Percentiles rank a stretch among this genome's conserved stretches.
These are phyloP conservation scores for Miniopterus natalensis DNA, from an alignment of 2,113 vertebrate species.

Conservation along the genomic window DNA sequence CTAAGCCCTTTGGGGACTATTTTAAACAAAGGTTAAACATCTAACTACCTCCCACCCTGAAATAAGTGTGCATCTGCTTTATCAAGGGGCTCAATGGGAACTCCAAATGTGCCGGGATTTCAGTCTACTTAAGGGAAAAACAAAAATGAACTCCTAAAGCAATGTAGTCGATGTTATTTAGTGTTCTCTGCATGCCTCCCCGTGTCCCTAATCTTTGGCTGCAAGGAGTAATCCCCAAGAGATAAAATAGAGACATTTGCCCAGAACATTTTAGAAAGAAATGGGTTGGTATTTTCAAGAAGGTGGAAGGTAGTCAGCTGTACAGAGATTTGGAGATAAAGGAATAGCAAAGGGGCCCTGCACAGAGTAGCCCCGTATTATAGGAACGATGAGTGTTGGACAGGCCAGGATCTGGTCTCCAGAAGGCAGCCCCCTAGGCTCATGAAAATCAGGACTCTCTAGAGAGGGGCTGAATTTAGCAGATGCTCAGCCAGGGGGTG, in stretches of 20 bases:
- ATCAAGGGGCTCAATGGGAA: background rate
- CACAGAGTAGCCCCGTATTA: background rate
- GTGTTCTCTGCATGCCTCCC: background rate
- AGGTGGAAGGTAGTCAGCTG: background rate
- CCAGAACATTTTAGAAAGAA: background rate
- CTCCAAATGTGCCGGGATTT: background rate
- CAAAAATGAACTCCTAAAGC: background rate
- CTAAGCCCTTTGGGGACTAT: background rate
- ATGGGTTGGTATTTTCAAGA: background rate
- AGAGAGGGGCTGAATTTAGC: background rate
- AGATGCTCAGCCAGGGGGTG: background rate
- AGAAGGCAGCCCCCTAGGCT: background rate
- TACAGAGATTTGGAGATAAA: background rate
- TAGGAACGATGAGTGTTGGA: background rate
- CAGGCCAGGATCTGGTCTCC: background rate
- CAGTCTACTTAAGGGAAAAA: background rate
- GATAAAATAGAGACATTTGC: background rate
- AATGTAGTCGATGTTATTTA: background rate
- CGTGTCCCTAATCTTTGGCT: background rate
- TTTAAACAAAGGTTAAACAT: background rate
- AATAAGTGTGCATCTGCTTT: constrained; percentile 38
- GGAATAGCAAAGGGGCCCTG: background rate
- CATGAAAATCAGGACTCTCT: background rate
- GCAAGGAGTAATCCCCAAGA: background rate
- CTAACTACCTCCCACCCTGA: background rate